These are phyloP conservation scores for Cerastis leucographa DNA, from an alignment of 2,888 invertebrate genomes.

Conservation along the genomic window DNA sequence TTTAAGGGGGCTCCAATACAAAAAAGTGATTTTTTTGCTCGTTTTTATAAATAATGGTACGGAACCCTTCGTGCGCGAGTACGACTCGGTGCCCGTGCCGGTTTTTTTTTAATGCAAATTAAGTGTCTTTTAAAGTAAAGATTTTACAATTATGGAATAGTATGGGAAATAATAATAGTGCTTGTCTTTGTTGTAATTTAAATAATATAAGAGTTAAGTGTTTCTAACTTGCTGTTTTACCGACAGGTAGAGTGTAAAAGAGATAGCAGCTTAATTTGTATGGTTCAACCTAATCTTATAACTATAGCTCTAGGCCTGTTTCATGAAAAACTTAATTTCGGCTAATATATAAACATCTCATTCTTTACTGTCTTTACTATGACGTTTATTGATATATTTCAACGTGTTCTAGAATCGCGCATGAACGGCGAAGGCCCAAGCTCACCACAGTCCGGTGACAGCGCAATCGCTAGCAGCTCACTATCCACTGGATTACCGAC, in stretches of 20 bases:
- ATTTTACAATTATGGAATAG: neutral
- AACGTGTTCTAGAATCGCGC: slow-evolving; percentile 81
- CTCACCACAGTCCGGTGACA: slow-evolving; percentile 95
- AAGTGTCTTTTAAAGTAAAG: neutral
- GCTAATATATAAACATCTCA: neutral
- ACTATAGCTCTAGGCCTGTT: neutral
- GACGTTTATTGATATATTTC: neutral
- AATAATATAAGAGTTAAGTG: neutral
- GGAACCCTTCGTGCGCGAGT: too few relatives aligned
- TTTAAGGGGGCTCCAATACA: too few relatives aligned
- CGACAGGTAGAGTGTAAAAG: neutral
- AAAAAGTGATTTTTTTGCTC: too few relatives aligned
- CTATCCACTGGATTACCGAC: slow-evolving; percentile 90
- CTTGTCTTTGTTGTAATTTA: neutral
- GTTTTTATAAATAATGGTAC: too few relatives aligned
- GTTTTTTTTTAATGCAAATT: neutral
- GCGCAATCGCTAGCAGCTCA: slow-evolving; percentile 94
- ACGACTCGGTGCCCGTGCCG: too few relatives aligned
- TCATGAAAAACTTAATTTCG: neutral
- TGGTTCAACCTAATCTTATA: neutral
- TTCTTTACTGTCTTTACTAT: neutral
- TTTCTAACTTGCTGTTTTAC: neutral
- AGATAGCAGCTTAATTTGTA: neutral
- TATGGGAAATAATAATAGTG: neutral
- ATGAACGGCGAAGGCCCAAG: slow-evolving; percentile 93